Evolutionary conservation across 1,140 invertebrate genomes (phyloP), one percentile per base, ranked within the genome.

Genomic region (Hycleus phaleratus): DNA sequence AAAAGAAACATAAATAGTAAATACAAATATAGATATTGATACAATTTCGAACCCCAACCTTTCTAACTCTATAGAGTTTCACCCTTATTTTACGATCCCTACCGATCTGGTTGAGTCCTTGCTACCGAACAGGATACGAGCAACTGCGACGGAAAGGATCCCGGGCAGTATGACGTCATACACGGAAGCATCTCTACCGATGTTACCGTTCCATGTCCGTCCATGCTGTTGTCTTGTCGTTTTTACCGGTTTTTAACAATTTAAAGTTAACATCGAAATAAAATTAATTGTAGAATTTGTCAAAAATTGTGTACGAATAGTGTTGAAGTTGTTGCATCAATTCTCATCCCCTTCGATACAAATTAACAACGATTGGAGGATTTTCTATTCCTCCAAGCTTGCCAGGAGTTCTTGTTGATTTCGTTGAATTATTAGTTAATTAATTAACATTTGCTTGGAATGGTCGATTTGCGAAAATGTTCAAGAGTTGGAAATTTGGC

Each of bases 141-240:
- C 58, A 51, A 32, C 32, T 32, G 63, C 61, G 63, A 61, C 61
- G 62, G 65, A 55, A 64, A 66, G 65, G 67, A 70, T 65, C 68
- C 68, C 68, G 63, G 68, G 67, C 67, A 70, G 68, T 70, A 62
- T 70, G 68, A 70, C 68, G 68, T 70, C 68, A 70, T 58, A 64
- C 65, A 59, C 67, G 66, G 66, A 66, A 68, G 65, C 61, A 62
- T 62, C 60, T 57, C 58, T 49, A 64, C 63, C 56, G 52, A 53
- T 59, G 32, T 32, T 32, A 52, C 58, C 60, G 56, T 50, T 56
- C 46, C 45, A 42, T 42, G 47, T 60, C 66, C 68, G 62, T 68
- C 64, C 68, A 56, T 58, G 53, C 62, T 45, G 18, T 18, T 18
- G 18, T 18, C 18, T 56, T 58, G 12, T 47, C 40, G 11, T 11